A percentile compares a stretch with the other conserved stretches of the same genome.
Evolutionary conservation across 1,140 invertebrate species (phyloP).

Genomic region (Paraescarpia echinospica): DNA sequence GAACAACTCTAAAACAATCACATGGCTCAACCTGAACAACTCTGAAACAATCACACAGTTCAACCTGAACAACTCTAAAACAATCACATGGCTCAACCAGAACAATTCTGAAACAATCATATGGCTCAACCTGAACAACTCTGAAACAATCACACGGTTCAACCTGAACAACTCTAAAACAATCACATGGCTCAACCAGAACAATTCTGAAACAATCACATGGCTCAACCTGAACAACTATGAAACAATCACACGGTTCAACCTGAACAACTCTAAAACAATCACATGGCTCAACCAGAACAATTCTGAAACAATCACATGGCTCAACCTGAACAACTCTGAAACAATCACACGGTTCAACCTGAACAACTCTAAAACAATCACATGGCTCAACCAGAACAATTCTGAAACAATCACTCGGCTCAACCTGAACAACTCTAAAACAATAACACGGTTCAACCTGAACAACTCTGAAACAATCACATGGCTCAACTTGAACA

Average conservation of each 20-base stretch:
- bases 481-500: conserved; percentile 14
- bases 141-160: conserved; percentile 61
- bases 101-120: conserved; percentile 65
- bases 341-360: conserved; percentile 47
- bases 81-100: conserved; percentile 26
- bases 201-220: conserved; percentile 65
- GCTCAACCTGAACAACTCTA: conserved; percentile 62
- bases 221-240: conserved; percentile 57
- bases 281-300: conserved; percentile 16
- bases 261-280: conserved; percentile 65
- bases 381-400: conserved; percentile 15
- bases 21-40: conserved; percentile 42
- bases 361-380: conserved; percentile 65
- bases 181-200: conserved; percentile 23
- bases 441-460: conserved; percentile 45
- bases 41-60: conserved; percentile 62
- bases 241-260: conserved; percentile 58
- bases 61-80: conserved; percentile 65
- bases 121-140: conserved; percentile 49
- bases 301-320: conserved; percentile 65
- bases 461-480: conserved; percentile 65
- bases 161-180: conserved; percentile 65
- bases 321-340: conserved; percentile 62
- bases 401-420: conserved; percentile 65
- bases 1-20: conserved; percentile 65